Evolutionary conservation across 2,797 vertebrate species (phyloP).

Genomic region (Sus cebifrons): DNA sequence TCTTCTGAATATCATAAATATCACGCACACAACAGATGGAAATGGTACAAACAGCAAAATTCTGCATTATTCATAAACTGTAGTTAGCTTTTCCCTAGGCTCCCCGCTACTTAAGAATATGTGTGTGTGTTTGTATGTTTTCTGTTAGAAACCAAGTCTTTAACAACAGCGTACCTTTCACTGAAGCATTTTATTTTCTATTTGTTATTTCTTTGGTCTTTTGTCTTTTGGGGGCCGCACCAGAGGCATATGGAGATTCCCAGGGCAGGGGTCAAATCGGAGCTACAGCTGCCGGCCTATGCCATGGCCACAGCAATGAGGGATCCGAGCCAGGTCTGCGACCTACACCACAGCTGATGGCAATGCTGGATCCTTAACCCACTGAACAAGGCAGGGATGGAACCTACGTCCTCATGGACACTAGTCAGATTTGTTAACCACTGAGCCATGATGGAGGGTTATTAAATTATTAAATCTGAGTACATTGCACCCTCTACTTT

Average conservation of each 20-base stretch:
- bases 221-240: no score
- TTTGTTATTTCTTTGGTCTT: no score
- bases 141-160: background rate
- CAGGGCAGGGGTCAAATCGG: no score
- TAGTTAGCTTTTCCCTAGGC: constrained; percentile 8
- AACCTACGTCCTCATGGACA: no score
- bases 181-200: background rate
- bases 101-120: background rate
- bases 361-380: no score
- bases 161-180: background rate
- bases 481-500: background rate
- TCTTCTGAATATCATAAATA: constrained; percentile 73
- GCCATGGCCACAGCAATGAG: no score
- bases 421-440: no score
- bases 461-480: background rate
- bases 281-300: no score
- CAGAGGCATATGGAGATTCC: no score
- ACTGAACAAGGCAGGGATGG: no score
- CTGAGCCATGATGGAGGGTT: background rate
- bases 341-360: no score
- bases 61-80: constrained; percentile 82
- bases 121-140: background rate
- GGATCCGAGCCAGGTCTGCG: no score
- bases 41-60: constrained; percentile 47
- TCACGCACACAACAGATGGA: constrained; percentile 69